These are phyloP conservation scores for Hyperopisus bebe DNA, from an alignment of 2,113 vertebrate species.

Conservation along the genomic window DNA sequence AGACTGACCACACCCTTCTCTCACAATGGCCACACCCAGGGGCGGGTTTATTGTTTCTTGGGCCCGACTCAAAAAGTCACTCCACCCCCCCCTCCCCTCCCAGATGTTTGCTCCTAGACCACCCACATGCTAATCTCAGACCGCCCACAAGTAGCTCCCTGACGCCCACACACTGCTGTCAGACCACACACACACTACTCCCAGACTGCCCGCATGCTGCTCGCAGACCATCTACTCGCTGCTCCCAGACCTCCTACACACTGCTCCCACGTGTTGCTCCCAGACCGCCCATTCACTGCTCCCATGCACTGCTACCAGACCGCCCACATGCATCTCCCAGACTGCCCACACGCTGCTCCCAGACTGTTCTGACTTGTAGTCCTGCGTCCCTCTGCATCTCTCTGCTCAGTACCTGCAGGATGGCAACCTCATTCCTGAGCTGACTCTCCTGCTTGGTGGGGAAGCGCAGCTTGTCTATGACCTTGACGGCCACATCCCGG, in stretches of 20 bases:
- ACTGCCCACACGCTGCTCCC: not conserved
- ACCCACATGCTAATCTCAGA: not conserved
- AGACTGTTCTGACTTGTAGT: not conserved
- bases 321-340: no score
- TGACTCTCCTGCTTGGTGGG: slow-evolving; percentile 74
- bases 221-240: not conserved
- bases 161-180: not conserved
- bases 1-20: not conserved
- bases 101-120: not conserved
- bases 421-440: slow-evolving; percentile 71
- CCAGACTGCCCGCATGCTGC: not conserved
- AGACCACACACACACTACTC: not conserved
- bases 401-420: slow-evolving; percentile 62
- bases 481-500: slow-evolving; percentile 63
- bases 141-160: not conserved
- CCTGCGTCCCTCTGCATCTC: slow-evolving; percentile 22
- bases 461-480: slow-evolving; percentile 72
- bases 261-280: not conserved
- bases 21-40: not conserved
- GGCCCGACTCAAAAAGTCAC: not conserved
- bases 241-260: not conserved
- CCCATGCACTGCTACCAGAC: not conserved
- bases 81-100: no score
- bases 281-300: not conserved
- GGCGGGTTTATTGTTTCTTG: not conserved